Evolutionary conservation across 35 echinoderm and acorn worm species (phyloP).

Genomic region (Lytechinus variegatus): DNA sequence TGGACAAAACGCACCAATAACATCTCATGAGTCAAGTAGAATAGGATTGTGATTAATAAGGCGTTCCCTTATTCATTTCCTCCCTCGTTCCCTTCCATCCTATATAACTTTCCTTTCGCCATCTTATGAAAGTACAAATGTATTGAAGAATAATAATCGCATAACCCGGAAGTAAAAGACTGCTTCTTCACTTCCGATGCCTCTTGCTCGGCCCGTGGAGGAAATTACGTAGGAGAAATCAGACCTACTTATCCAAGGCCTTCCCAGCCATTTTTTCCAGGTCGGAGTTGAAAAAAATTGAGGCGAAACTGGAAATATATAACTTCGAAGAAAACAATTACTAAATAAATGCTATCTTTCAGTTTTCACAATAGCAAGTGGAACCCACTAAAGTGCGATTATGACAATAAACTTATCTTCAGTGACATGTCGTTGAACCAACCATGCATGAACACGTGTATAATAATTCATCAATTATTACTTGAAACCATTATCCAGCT

Average conservation of each 20-base stretch:
- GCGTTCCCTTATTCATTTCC: neutral
- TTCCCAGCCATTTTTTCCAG: neutral
- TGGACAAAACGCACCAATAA: neutral
- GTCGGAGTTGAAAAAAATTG: neutral
- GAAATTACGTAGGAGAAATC: constrained; percentile 2
- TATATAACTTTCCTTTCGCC: neutral
- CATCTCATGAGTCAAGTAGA: neutral
- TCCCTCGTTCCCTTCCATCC: neutral
- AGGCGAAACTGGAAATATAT: neutral
- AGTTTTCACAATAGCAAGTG: too few relatives aligned
- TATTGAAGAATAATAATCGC: neutral
- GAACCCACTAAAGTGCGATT: too few relatives aligned
- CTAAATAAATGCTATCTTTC: neutral
- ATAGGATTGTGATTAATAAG: neutral
- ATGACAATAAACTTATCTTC: too few relatives aligned
- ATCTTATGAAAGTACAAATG: neutral
- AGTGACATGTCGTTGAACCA: too few relatives aligned
- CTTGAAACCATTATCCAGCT: too few relatives aligned
- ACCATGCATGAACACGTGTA: too few relatives aligned
- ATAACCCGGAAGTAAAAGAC: neutral
- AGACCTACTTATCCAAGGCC: constrained; percentile 16
- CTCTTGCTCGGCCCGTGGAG: neutral
- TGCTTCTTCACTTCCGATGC: neutral
- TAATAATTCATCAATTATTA: too few relatives aligned
- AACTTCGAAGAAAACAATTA: neutral